Base-by-base conservation (phyloP, 2,797 vertebrate species). In the Scolopax rusticola region DNA sequence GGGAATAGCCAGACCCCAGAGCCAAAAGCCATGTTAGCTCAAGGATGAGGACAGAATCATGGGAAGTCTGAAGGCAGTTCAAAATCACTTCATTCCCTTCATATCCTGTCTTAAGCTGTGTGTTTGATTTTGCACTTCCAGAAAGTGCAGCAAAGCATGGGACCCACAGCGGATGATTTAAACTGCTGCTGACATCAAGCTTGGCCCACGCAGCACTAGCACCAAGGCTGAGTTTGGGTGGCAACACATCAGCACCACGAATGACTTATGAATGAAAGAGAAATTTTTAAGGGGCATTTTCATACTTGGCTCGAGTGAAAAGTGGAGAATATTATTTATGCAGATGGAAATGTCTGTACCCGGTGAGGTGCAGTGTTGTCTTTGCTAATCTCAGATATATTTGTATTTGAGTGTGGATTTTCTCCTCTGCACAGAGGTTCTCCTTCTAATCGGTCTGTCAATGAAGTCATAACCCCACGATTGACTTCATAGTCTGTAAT, bases 331-430 rank as follows among this genome's bases (percentile, higher is more conserved):
- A 41, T 81, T 95, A 77, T 95, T 94, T 91, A 54, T 91, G 87
- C 75, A 94, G 80, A 79, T 88, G 82, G 79, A 87, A 95, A 81
- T n/a, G 20, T 64, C 70, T 0, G 0, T 90, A 75, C 54, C 45
- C 17, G 33, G 68, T 59, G 81, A 92, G 65, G 65, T 92, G 71
- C 86, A 87, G 68, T 95, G 84, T 92, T 95, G 89, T 91, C 75
- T 92, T 96, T 93, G 84, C 81, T 94, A 80, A 93, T 95, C 89
- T 94, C 86, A 47, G 57, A 51, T 82, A 40, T 61, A 48, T 94
- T 94, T 93, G 43, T 70, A 47, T 87, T 68, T 71, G 75, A 87
- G 50, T 69, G 14, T 75, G 84, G 63, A 89, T 95, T 93, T 95
- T 92, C 78, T 89, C 47, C 79, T 91, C 95, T 1, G 1, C 63